A percentile compares a stretch with the other conserved stretches of the same genome.
Conservation (phyloP, 1,140 invertebrate genomes). For the Plutomurus gul region DNA sequence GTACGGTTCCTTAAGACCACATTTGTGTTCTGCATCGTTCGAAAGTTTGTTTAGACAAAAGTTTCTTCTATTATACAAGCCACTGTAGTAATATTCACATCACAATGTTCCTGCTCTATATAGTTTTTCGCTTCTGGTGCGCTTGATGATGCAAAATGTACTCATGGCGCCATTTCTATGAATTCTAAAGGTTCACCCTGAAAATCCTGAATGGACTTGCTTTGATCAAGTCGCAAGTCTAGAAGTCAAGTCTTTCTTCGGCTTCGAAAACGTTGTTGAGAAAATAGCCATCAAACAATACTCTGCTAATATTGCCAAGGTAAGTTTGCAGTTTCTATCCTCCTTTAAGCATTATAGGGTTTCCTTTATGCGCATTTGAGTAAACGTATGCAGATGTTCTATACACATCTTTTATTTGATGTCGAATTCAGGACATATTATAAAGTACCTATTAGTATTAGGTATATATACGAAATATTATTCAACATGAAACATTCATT, state of each 20-base stretch:
- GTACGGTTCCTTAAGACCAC: too few relatives aligned
- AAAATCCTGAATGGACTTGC: slow-evolving; percentile 94
- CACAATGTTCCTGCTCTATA: too few relatives aligned
- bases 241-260: slow-evolving; percentile 96
- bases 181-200: slow-evolving; percentile 79
- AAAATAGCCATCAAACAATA: slow-evolving; percentile 98
- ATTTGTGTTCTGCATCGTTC: too few relatives aligned
- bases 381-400: background rate
- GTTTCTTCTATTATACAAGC: slow-evolving; percentile 3
- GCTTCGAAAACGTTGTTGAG: slow-evolving; percentile 93
- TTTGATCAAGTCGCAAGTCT: slow-evolving; percentile 93
- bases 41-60: too few relatives aligned
- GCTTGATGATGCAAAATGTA: too few relatives aligned
- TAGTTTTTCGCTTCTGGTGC: background rate
- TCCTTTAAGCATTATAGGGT: background rate
- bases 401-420: slow-evolving; percentile 10
- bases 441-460: too few relatives aligned
- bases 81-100: too few relatives aligned
- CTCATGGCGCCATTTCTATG: background rate
- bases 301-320: slow-evolving; percentile 86
- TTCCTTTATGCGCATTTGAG: background rate
- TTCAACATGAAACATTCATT: too few relatives aligned
- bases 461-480: too few relatives aligned
- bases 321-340: slow-evolving; percentile 55
- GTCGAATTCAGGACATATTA: background rate